Evolutionary conservation across 2,797 vertebrate species (phyloP).

Genomic region (Ceryle rudis): DNA sequence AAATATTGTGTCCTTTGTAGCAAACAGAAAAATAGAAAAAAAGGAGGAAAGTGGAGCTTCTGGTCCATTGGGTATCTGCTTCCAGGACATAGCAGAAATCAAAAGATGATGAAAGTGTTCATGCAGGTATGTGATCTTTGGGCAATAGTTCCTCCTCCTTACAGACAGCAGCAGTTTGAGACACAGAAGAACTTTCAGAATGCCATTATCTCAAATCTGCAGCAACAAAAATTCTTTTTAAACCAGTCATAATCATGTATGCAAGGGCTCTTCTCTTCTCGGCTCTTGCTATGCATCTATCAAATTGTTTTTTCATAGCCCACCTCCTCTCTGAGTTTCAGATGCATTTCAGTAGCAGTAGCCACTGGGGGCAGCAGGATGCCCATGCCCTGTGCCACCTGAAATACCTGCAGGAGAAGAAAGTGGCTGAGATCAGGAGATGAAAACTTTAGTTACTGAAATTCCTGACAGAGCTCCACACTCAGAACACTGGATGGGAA

Average conservation of each 20-base stretch:
- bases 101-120: not conserved
- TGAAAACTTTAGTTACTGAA: not conserved
- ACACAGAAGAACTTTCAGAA: not conserved
- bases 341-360: not conserved
- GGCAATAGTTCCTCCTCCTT: not conserved
- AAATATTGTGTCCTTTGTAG: not conserved
- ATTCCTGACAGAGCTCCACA: fast-evolving
- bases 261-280: not conserved
- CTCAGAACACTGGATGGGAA: not conserved
- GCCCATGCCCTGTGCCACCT: not conserved
- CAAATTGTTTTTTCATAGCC: not conserved
- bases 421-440: fast-evolving
- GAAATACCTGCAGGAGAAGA: not conserved
- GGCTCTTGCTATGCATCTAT: not conserved
- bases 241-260: fast-evolving
- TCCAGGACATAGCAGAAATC: not conserved
- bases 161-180: not conserved
- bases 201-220: not conserved
- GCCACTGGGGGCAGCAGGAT: not conserved
- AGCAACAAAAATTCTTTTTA: not conserved
- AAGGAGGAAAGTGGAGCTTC: not conserved
- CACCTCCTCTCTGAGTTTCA: not conserved
- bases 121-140: not conserved
- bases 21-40: not conserved
- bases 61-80: not conserved